Base-by-base conservation (phyloP, 2,888 invertebrate species). In the Drosophila dives region DNA sequence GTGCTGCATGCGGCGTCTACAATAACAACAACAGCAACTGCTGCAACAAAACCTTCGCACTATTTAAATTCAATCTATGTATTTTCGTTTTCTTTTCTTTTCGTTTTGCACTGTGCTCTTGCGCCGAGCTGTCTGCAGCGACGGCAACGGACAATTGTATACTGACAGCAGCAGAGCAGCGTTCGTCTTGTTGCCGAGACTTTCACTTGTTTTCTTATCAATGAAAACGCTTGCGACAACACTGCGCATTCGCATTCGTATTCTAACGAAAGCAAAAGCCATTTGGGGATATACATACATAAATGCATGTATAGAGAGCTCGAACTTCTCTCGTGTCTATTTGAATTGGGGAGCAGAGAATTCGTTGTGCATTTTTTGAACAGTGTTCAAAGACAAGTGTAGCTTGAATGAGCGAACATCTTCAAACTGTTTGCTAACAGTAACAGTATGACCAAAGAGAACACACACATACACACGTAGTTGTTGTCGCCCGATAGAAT, bases 181-280 rank as follows among this genome's bases (percentile, higher is more conserved):
- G 48, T 29, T 51, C 62, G 63, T 48, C 60, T 61, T 49, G 55
- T 58, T 56, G 53, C 48, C 68, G 61, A 66, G 61, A 64, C 81
- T 83, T 81, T 83, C 81, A 80, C 78, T 77, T 67, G 69, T 48
- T 36, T 86, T 81, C 85, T 85, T 85, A 85, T 85, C 85, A 85
- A 85, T 85, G 85, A 87, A 87, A 85, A 77, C 38, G 56, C 64
- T 65, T 62, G 45, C 59, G 68, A 60, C 45, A 45, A 64, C 51
- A 72, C 66, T 64, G 86, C 74, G 86, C 72, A 75, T 59, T 75
- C 77, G 68, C 78, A 33, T 36, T 74, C 75, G 62, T 68, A 36
- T 48, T 59, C 40, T 29, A 56, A 72, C 40, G 36, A 29, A 55
- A 49, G 38, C 59, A 65, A 48, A 56, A 49, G 51, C 26, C 38